Evolutionary conservation across 2,888 invertebrate species (phyloP).

Genomic region (Eupithecia subumbrata): DNA sequence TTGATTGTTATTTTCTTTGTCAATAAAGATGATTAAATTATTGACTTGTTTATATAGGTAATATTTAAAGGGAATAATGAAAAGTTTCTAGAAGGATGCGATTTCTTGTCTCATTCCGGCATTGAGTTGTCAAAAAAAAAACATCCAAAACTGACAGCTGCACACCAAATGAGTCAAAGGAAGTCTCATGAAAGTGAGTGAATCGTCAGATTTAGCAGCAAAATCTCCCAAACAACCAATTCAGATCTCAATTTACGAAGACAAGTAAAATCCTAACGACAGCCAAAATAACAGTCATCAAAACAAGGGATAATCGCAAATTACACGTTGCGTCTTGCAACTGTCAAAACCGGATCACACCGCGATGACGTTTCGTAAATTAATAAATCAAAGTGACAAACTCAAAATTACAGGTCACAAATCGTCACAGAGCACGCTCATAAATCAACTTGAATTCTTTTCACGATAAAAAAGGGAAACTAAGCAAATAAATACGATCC

Average conservation of each 20-base stretch:
- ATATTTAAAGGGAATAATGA: background rate
- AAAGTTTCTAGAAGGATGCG: background rate
- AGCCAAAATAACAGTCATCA: slow-evolving; percentile 47
- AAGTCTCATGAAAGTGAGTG: background rate
- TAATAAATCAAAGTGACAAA: slow-evolving; percentile 84
- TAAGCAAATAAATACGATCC: slow-evolving; percentile 82
- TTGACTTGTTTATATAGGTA: too few relatives aligned
- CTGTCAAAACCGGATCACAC: slow-evolving; percentile 74
- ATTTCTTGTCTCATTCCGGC: background rate
- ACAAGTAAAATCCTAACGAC: slow-evolving; percentile 41
- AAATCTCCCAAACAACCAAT: slow-evolving; percentile 16
- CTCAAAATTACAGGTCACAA: slow-evolving; percentile 82
- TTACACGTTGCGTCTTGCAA: slow-evolving; percentile 71
- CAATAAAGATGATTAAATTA: too few relatives aligned
- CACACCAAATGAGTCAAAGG: slow-evolving; percentile 5
- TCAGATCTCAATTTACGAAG: slow-evolving; percentile 11
- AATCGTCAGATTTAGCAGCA: slow-evolving; percentile 1
- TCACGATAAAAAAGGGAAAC: slow-evolving; percentile 72
- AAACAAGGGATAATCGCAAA: slow-evolving; percentile 53
- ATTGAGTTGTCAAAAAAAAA: slow-evolving; percentile 6
- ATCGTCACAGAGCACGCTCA: slow-evolving; percentile 77
- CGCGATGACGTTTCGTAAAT: slow-evolving; percentile 62
- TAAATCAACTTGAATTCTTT: slow-evolving; percentile 81
- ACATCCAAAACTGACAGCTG: slow-evolving; percentile 8
- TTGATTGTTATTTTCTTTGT: too few relatives aligned